Base-by-base conservation (phyloP, 2,888 invertebrate species). In the Drosophila macrothrix region DNA sequence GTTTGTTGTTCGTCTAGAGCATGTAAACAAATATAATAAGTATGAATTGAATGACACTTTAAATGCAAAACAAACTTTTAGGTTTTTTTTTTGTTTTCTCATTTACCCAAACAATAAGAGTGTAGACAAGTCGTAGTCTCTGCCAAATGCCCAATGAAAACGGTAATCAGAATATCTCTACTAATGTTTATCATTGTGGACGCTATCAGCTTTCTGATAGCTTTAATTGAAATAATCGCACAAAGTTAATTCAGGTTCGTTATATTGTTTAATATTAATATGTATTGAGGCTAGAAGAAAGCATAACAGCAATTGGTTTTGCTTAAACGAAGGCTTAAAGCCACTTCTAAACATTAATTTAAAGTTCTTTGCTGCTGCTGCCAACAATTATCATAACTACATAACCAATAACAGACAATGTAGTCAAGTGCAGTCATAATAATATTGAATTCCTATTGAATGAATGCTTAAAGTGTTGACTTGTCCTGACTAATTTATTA, bases 361-460 rank as follows among this genome's bases (percentile, higher is more conserved):
- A 7, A 7, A 22, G 4, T 46, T 25, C 25, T 25, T 25, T 25
- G 22, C 22, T 22, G 43, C 14, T 16, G 22, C 46, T 46, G 22
- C 22, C 7, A 46, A 22, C 7, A 7, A 16, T 7, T 16, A 22
- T 22, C 22, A 6, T 14, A 43, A 1, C 2, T 14, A 22, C 7
- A 6, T 22, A 39, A 39, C 39, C n/a, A 22, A 22, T 2, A 37
- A 19, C 16, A 10, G 1, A 19, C 31, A 46, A n/a, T 35, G 35
- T 28, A 22, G 43, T 46, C 31, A 33, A 31, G n/a, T 41, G 52
- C 35, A 63, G 25, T 29, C 10, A 41, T 37, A 70, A 19, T 35
- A 59, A 68, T 29, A 68, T 54, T 28, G 19, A 64, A 62, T 52
- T 65, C 22, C 35, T 16, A 37, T 52, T 55, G n/a, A 66, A 55